phyloP scores from a whole-genome alignment of 2,113 vertebrate species.

The Poecile atricapillus region DNA sequence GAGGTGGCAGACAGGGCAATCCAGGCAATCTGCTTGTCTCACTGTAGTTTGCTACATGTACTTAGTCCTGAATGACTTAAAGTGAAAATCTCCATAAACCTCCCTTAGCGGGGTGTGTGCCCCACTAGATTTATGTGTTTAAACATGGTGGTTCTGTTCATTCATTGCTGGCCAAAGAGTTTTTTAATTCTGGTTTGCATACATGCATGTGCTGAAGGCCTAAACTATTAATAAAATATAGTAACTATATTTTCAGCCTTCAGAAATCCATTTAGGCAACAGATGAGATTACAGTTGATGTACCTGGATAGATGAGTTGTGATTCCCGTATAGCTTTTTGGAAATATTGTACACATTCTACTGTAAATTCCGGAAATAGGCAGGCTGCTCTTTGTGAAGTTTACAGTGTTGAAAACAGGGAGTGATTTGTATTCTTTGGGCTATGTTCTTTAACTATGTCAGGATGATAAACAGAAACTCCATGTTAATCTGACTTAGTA shows the following conservation, averaged over 20 bases:
- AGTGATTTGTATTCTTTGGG: background rate
- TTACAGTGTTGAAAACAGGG: background rate
- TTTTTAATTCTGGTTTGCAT: background rate
- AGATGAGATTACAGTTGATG: background rate
- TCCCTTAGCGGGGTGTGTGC: accelerated
- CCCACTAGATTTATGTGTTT: background rate
- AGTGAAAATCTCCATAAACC: background rate
- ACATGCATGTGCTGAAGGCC: background rate
- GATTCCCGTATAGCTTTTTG: background rate
- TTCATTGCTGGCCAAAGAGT: background rate
- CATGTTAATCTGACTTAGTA: conserved; percentile 38
- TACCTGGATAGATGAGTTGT: background rate
- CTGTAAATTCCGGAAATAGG: background rate
- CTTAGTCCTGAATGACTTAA: background rate
- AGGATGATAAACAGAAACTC: conserved; percentile 28
- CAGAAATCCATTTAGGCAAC: background rate
- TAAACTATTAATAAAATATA: background rate
- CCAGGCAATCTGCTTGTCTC: background rate
- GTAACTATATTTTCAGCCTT: background rate
- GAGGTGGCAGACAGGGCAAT: background rate
- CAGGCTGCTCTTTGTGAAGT: background rate
- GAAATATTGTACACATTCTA: background rate
- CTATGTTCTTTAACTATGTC: background rate
- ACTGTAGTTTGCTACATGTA: background rate
- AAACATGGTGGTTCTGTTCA: background rate